A percentile compares a stretch with the other conserved stretches of the same genome.
These are phyloP conservation scores for Chelidonichthys spinosus DNA, from an alignment of 2,797 vertebrate genomes.

Conservation along the genomic window DNA sequence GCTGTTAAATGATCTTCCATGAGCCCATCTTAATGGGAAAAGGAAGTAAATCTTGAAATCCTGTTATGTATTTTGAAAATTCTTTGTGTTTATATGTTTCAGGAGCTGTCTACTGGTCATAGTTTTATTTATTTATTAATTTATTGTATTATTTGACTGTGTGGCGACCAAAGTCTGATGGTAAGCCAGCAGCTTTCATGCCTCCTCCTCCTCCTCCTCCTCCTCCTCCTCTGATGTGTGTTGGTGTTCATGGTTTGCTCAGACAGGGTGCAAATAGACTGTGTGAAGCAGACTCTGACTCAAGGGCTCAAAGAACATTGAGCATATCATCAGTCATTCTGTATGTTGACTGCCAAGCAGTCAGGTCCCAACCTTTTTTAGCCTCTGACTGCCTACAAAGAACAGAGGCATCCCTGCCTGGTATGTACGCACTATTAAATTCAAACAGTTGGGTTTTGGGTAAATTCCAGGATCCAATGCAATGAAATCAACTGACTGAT, in stretches of 20 bases:
- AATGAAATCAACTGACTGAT: conserved; percentile 19
- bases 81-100: too few relatives aligned
- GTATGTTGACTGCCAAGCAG: too few relatives aligned
- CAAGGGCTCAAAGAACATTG: not conserved
- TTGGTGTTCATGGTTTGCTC: not conserved
- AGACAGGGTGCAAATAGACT: not conserved
- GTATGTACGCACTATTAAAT: not conserved
- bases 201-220: not conserved
- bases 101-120: too few relatives aligned
- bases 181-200: not conserved
- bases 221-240: not conserved
- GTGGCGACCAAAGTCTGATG: not conserved
- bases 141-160: too few relatives aligned
- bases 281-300: not conserved
- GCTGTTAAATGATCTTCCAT: not conserved
- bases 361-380: too few relatives aligned
- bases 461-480: conserved; percentile 13
- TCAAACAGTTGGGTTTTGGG: conserved; percentile 14
- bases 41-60: too few relatives aligned
- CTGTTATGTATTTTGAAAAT: too few relatives aligned
- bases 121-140: too few relatives aligned
- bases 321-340: too few relatives aligned
- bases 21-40: not conserved
- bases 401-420: not conserved
- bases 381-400: too few relatives aligned